Evolutionary conservation across 2,888 invertebrate genomes (phyloP).

Genomic region (Pammene fasciana): DNA sequence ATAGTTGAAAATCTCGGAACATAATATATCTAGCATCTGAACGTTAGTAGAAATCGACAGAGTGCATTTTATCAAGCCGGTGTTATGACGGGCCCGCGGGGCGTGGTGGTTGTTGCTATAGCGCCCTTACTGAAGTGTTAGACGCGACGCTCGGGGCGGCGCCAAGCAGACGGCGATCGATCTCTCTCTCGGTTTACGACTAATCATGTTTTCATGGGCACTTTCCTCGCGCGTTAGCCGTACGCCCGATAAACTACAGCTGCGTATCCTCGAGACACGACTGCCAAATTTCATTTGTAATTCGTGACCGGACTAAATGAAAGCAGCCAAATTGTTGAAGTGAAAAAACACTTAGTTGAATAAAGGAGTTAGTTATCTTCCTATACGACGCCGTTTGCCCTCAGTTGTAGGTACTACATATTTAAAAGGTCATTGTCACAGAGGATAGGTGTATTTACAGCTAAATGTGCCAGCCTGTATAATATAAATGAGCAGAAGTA

Average conservation of each 20-base stretch:
- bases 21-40: not conserved
- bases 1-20: slow-evolving; percentile 1
- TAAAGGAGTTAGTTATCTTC: not conserved
- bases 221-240: slow-evolving; percentile 45
- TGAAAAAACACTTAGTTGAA: not conserved
- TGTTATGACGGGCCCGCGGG: slow-evolving; percentile 32
- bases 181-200: slow-evolving; percentile 67
- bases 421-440: no score
- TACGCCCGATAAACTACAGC: slow-evolving; percentile 18
- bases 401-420: no score
- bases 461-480: not conserved
- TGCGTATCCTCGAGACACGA: slow-evolving; percentile 25
- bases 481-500: not conserved
- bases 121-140: slow-evolving; percentile 45
- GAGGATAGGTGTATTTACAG: no score
- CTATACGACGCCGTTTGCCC: no score
- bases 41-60: slow-evolving; percentile 5
- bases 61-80: slow-evolving; percentile 21
- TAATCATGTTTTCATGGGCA: slow-evolving; percentile 68
- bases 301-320: slow-evolving; percentile 26
- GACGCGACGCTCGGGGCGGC: slow-evolving; percentile 56
- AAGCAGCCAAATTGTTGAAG: slow-evolving; percentile 11
- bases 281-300: slow-evolving; percentile 30
- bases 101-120: slow-evolving; percentile 29
- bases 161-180: slow-evolving; percentile 75